Evolutionary conservation across 2,888 invertebrate species (phyloP).

Genomic region (Pegoplata infirma): DNA sequence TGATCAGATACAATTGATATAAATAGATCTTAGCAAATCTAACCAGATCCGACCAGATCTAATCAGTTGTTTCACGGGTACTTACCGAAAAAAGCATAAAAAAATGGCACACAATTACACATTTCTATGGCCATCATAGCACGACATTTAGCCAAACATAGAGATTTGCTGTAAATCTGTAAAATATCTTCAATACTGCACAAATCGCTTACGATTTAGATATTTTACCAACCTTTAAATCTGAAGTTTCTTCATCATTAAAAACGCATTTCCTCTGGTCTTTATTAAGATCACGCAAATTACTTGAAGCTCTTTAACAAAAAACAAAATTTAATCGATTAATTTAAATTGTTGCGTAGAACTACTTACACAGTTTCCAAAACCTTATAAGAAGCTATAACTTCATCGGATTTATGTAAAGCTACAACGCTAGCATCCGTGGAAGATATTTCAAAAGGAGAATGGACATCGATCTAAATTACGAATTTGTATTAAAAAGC

Average conservation of each 20-base stretch:
- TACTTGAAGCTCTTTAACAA: conserved; percentile 70
- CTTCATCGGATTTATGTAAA: conserved; percentile 74
- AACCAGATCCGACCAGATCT: too few species aligned
- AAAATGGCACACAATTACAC: conserved; percentile 81
- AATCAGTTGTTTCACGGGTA: too few species aligned
- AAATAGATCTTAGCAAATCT: too few species aligned
- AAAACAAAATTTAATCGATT: background rate
- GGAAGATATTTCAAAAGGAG: conserved; percentile 74
- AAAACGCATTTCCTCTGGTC: conserved; percentile 80
- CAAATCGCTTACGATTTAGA: background rate
- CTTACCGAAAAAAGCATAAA: conserved; percentile 77
- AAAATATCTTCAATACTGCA: too few species aligned
- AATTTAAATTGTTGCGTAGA: background rate
- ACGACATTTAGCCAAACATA: conserved; percentile 78
- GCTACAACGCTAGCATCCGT: conserved; percentile 70
- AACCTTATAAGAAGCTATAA: conserved; percentile 74
- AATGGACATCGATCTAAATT: conserved; percentile 76
- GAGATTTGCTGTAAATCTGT: conserved; percentile 74
- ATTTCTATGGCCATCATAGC: conserved; percentile 79
- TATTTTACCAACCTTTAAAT: conserved; percentile 72
- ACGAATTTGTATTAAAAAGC: too few species aligned
- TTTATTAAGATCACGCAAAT: conserved; percentile 76
- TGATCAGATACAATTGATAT: too few species aligned
- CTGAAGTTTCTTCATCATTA: conserved; percentile 78
- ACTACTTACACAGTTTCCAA: conserved; percentile 75